Conservation (phyloP, 2,888 invertebrate species). For the Busseola fusca region DNA sequence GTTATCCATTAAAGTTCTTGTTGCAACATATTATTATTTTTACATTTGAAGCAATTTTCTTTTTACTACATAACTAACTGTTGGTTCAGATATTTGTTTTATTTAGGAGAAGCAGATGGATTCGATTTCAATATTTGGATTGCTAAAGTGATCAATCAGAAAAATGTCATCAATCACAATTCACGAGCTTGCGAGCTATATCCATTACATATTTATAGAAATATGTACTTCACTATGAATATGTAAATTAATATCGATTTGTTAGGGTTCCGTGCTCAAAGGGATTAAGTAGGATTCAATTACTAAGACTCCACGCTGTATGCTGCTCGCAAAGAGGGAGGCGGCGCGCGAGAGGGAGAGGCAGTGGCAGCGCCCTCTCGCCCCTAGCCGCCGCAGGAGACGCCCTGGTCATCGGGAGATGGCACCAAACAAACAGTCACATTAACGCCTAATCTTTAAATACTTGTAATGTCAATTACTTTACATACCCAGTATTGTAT, state of each 20-base stretch:
- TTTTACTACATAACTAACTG: background rate
- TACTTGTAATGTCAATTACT: no score
- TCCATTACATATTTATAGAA: slow-evolving; percentile 34
- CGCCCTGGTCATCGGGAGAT: no score
- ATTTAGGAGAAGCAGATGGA: slow-evolving; percentile 27
- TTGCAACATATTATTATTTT: slow-evolving; percentile 8
- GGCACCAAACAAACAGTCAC: no score
- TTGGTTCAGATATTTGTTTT: slow-evolving; percentile 21
- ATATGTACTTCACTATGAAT: background rate
- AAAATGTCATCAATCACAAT: slow-evolving; percentile 56
- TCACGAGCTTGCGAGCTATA: slow-evolving; percentile 33
- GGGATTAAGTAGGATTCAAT: no score
- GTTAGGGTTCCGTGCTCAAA: background rate
- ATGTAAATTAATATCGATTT: background rate
- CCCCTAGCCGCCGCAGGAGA: no score
- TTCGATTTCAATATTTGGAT: slow-evolving; percentile 39
- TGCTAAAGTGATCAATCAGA: slow-evolving; percentile 51
- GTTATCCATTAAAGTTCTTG: slow-evolving; percentile 1
- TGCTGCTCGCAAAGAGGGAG: no score
- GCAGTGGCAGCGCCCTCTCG: no score
- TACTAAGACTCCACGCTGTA: no score
- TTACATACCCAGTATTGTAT: no score
- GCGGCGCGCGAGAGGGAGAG: no score
- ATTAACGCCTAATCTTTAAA: no score
- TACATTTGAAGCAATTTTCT: background rate